These are phyloP conservation scores for Sarcophilus harrisii DNA, from an alignment of 2,797 vertebrate genomes.

Conservation along the genomic window DNA sequence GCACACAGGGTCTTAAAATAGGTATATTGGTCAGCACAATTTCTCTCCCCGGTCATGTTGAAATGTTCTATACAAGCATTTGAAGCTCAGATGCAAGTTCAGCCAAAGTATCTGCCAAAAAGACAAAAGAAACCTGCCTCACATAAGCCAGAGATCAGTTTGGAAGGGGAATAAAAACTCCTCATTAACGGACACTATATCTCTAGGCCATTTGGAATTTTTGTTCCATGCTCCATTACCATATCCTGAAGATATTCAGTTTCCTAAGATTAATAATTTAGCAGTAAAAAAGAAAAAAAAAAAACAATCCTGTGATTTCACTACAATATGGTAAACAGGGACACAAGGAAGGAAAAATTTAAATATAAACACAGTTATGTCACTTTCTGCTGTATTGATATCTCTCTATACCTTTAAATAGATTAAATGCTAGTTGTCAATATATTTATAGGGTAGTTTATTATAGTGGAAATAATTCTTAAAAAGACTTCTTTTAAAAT, in stretches of 20 bases:
- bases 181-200: slow-evolving; percentile 19
- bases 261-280: slow-evolving; percentile 58
- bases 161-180: slow-evolving; percentile 33
- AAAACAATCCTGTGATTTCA: not conserved
- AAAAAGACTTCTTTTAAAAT: not conserved
- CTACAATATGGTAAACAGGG: slow-evolving; percentile 45
- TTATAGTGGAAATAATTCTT: not conserved
- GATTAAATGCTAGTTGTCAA: slow-evolving; percentile 1
- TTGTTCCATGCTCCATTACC: slow-evolving; percentile 43
- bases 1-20: slow-evolving; percentile 49
- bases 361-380: not conserved
- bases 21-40: slow-evolving; percentile 50
- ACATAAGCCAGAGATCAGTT: not conserved
- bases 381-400: not conserved
- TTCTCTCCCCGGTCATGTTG: slow-evolving; percentile 42
- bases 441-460: slow-evolving; percentile 36
- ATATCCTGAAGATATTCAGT: slow-evolving; percentile 18
- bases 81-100: slow-evolving; percentile 39
- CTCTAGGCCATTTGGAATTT: slow-evolving; percentile 49
- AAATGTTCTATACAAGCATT: slow-evolving; percentile 55
- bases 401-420: slow-evolving; percentile 29
- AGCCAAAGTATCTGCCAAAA: slow-evolving; percentile 53
- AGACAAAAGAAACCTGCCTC: slow-evolving; percentile 33
- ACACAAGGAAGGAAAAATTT: not conserved
- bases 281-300: slow-evolving; percentile 46